Evolutionary conservation across 2,797 vertebrate genomes (phyloP), one percentile per base, ranked within the genome.

Genomic region (Etheostoma perlongum): DNA sequence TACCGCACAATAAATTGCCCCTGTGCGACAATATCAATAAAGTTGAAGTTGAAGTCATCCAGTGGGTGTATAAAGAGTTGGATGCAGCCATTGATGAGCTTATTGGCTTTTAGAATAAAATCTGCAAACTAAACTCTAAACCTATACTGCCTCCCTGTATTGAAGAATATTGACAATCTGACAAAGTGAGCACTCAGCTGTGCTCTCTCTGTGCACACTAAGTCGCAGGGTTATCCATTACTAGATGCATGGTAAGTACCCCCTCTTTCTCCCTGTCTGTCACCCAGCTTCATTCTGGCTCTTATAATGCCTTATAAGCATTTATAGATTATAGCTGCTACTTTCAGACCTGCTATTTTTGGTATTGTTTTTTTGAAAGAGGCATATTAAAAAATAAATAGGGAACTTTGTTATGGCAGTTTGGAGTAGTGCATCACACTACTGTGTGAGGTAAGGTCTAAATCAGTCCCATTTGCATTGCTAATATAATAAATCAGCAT

Each of bases 91-190:
- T 25, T 65, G 55, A 64, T 48, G 51, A 68, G 48, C 48, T 49
- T 61, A 58, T 61, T 27, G 68, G 57, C 58, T 73, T 65, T 52
- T 57, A 52, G 51, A 48, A 72, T 85, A 44, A 55, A 58, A 65
- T 67, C 75, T 70, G 76, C 67, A 77, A 81, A 84, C 73, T 68
- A 52, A 83, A 76, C 64, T 74, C 57, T 30, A 53, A 64, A 66
- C 42, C 79, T 40, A 40, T 40, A 4, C 78, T 53, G 72, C 51
- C 76, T 61, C 47, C 67, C n/a, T 23, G 40, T 74, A 71, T 63
- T 63, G 75, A 60, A 52, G 78, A 76, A 21, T 82, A 87, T 86
- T 67, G 87, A 83, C 73, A 77, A 69, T 63, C 72, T 81, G 85
- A 85, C 83, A 81, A 51, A 68, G 67, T 42, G 69, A 60, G 49